A percentile compares a stretch with the other conserved stretches of the same genome.
phyloP scores from a whole-genome alignment of 1,140 invertebrate genomes.

The Himalopsyche phryganea region DNA sequence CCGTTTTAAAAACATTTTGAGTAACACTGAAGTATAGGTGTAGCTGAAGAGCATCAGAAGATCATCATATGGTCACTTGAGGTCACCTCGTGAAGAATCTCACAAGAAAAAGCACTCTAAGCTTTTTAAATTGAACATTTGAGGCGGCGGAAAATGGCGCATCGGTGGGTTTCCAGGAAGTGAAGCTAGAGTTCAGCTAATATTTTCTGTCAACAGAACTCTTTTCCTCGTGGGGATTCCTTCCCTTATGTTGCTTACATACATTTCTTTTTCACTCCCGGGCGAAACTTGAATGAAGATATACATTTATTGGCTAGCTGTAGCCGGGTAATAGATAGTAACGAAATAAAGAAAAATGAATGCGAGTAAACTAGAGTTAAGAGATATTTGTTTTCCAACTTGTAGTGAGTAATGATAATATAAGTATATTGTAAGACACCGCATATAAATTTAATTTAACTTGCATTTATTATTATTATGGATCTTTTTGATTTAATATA shows the following conservation, averaged over 20 bases:
- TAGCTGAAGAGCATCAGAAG: too few relatives aligned
- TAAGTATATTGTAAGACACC: too few relatives aligned
- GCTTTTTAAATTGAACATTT: not conserved
- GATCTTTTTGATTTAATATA: too few relatives aligned
- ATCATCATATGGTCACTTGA: not conserved
- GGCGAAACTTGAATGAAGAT: constrained; percentile 1
- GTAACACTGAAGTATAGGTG: too few relatives aligned
- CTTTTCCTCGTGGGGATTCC: not conserved
- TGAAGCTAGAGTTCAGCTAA: not conserved
- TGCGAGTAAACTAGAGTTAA: too few relatives aligned
- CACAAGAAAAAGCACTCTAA: constrained; percentile 4
- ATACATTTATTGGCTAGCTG: constrained; percentile 1
- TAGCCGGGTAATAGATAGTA: not conserved
- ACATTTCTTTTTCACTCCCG: not conserved
- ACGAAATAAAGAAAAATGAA: not conserved
- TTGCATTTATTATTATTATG: too few relatives aligned
- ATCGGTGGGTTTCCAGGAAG: not conserved
- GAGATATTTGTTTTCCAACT: not conserved
- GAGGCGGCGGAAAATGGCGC: not conserved
- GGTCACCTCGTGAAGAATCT: not conserved
- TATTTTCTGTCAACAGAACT: constrained; percentile 4
- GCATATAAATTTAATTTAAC: too few relatives aligned
- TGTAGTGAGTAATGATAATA: too few relatives aligned
- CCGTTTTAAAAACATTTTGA: too few relatives aligned
- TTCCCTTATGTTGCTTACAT: not conserved